Base-by-base conservation (phyloP, 2,113 vertebrate genomes). In the Electrona antarctica region DNA sequence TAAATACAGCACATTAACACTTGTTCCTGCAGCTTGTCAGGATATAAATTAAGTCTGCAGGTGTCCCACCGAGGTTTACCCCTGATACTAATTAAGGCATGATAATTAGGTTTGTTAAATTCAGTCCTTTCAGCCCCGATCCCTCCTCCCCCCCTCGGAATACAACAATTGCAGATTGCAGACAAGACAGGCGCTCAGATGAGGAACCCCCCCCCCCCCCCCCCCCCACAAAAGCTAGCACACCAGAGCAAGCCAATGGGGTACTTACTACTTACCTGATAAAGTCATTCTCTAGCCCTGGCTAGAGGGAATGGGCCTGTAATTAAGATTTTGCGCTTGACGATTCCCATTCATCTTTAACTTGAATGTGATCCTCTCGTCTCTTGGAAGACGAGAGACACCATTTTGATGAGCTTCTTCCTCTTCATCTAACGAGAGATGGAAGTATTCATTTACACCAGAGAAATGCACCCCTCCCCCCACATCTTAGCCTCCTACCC, bases 71-170 rank as follows among this genome's bases (percentile, higher is more conserved):
- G 95, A 97, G 97, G 95, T 97, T 97, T 97, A 98, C 97, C 96
- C 97, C 96, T 96, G 97, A 93, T 97, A 97, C 96, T 98, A 98
- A 98, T 98, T 98, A 98, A 98, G 95, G 93, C 94, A 95, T 95
- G 95, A 98, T 99, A 98, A 99, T 99, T 98, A 98, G 96, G 96
- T 98, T 98, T 97, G 97, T 98, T 98, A 97, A 98, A 98, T 98
- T 98, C 95, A 94, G 94, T 94, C 94, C 95, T 97, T 96, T 95
- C 95, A 96, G 94, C 95, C 94, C 92, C 88, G 94, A 94, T 95
- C 93, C 94, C 88, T 69, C 95, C 94, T 93, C 94, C 88, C 73
- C 95, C 94, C 95, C 91, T 93, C 82, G 95, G 95, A 93, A 92
- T 91, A 89, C 90, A 92, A 88, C 89, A 91, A 88, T 92, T 87